Percentiles rank a stretch among this genome's conserved stretches.
Evolutionary conservation across 2,888 invertebrate genomes (phyloP).

Genomic region (Pemphredon lugubris): DNA sequence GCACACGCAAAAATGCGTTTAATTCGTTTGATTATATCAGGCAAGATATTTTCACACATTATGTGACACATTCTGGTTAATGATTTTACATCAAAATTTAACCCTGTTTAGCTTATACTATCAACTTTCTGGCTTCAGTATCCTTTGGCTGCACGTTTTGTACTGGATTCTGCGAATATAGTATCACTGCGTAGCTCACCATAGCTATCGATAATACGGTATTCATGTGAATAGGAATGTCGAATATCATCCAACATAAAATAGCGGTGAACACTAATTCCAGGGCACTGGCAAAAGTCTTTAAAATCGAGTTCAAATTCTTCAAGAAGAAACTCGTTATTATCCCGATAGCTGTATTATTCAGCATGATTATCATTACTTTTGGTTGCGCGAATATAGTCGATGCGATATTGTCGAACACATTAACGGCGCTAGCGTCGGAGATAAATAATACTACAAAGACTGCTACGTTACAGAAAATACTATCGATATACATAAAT

Average conservation of each 20-base stretch:
- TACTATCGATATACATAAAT: conserved; percentile 97
- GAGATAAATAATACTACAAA: conserved; percentile 82
- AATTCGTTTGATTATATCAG: neutral
- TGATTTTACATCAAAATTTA: conserved; percentile 1
- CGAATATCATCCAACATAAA: conserved; percentile 92
- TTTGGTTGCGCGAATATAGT: conserved; percentile 84
- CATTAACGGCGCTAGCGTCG: conserved; percentile 85
- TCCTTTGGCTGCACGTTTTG: conserved; percentile 62
- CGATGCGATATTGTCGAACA: conserved; percentile 84
- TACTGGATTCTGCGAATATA: conserved; percentile 96
- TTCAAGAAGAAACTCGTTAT: conserved; percentile 96
- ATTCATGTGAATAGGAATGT: conserved; percentile 91
- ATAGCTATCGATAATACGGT: conserved; percentile 91
- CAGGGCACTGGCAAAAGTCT: conserved; percentile 97
- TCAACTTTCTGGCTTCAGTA: conserved; percentile 18
- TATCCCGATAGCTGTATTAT: conserved; percentile 95
- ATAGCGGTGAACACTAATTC: conserved; percentile 95
- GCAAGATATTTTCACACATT: neutral
- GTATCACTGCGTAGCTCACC: conserved; percentile 90
- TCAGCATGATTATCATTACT: conserved; percentile 91
- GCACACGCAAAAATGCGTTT: too few relatives aligned
- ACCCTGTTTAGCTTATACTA: conserved; percentile 17
- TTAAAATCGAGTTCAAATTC: conserved; percentile 95
- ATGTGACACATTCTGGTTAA: too few relatives aligned
- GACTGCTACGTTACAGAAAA: conserved; percentile 92